These are phyloP conservation scores for Sorex araneus DNA, from an alignment of 2,113 vertebrate genomes.

Conservation along the genomic window DNA sequence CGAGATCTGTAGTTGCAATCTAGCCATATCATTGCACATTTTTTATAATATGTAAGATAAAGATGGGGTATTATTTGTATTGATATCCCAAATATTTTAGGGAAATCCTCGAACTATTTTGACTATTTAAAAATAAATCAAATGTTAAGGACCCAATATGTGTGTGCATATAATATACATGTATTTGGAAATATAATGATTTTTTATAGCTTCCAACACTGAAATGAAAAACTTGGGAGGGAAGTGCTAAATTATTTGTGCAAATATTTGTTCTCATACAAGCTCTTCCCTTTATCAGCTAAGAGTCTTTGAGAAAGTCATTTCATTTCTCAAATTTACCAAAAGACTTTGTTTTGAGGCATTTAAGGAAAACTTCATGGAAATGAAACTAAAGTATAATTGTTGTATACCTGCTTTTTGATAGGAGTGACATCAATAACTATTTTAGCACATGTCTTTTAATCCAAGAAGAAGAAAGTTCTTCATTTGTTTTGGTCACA, in stretches of 20 bases:
- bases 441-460: conserved; percentile 37
- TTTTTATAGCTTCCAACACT: too few species aligned
- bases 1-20: neutral
- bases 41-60: conserved; percentile 54
- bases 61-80: conserved; percentile 20
- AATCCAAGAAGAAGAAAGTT: neutral
- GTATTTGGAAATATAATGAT: too few species aligned
- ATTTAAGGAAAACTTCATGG: conserved; percentile 10
- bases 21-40: neutral
- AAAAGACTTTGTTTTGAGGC: neutral
- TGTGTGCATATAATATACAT: too few species aligned
- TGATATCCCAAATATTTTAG: conserved; percentile 30
- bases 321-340: neutral
- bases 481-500: neutral
- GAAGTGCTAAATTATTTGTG: neutral
- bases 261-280: neutral
- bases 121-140: conserved; percentile 37
- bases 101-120: neutral
- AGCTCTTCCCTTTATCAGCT: neutral
- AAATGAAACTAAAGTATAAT: neutral
- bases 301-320: neutral
- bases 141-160: too few species aligned
- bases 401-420: conserved; percentile 22
- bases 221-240: too few species aligned
- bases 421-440: conserved; percentile 39